These are phyloP conservation scores for Entomobrya multifasciata DNA, from an alignment of 2,888 invertebrate species.

Conservation along the genomic window DNA sequence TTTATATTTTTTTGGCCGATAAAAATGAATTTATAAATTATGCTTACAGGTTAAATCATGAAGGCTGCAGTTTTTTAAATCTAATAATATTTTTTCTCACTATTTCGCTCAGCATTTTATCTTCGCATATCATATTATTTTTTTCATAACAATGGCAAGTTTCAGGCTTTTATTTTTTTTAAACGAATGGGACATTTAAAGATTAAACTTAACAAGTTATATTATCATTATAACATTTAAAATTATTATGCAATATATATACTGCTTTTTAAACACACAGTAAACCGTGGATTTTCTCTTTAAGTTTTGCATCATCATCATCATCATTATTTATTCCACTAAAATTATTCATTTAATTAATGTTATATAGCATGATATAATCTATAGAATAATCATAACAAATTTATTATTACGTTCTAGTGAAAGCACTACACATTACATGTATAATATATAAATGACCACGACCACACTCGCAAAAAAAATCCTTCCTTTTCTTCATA, in stretches of 20 bases:
- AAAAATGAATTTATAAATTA: constrained; percentile 2
- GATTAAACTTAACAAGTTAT: constrained; percentile 22
- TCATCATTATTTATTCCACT: background rate
- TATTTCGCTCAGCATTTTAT: background rate
- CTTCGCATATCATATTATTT: background rate
- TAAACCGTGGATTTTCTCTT: background rate
- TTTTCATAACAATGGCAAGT: constrained; percentile 43
- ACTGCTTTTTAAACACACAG: background rate
- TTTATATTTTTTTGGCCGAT: background rate
- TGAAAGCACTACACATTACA: constrained; percentile 53
- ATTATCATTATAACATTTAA: background rate
- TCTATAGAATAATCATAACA: background rate
- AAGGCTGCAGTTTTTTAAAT: background rate
- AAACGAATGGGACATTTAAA: constrained; percentile 13
- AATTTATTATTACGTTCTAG: constrained; percentile 28
- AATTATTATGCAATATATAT: background rate
- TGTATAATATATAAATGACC: background rate
- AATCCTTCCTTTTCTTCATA: no score
- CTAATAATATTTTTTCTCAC: background rate
- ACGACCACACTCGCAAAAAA: background rate
- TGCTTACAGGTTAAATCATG: constrained; percentile 1
- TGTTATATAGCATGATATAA: background rate
- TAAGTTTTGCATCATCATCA: background rate
- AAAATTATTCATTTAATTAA: background rate
- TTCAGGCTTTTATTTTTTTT: constrained; percentile 49